Base-by-base conservation (phyloP, 1,140 invertebrate species). In the Polypedilum pembai region DNA sequence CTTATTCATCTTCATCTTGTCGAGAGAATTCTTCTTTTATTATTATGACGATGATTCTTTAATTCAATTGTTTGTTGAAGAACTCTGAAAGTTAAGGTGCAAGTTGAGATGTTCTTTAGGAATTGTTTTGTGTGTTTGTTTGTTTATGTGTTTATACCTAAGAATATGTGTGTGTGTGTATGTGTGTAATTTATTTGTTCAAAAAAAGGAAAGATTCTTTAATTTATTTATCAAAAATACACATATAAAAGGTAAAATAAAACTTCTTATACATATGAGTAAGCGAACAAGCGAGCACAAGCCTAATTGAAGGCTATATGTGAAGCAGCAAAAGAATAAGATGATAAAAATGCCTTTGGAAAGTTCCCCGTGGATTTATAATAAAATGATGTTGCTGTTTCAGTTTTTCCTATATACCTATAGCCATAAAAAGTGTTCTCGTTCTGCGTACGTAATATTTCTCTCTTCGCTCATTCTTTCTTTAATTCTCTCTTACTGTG, bases 291-390 rank as follows among this genome's bases (percentile, higher is more conserved):
- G 24, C 45, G 45, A 56, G 45, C 45, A 12, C 45, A 56, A 56
- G 45, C 45, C 45, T 56, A 56, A 56, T 56, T 56, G 45, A 56
- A 56, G 45, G 45, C 45, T 56, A 56, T n/a, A 56, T 56, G 45
- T 56, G 45, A 56, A 56, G 45, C 45, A 33, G 45, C 12, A n/a
- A 56, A n/a, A 56, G 45, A 56, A 56, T 56, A n/a, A 56, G 45
- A 56, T 56, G 45, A 56, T 56, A 56, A 56, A 56, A 56, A 56
- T 56, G 45, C 45, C 45, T 56, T 56, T 56, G n/a, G 45, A 56
- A 56, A 56, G 45, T 56, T 56, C 45, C 45, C 45, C n/a, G 45
- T 56, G 45, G 45, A 56, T 56, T 56, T 56, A 56, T 56, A 56
- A 56, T 56, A 56, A 56, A 56, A 56, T 56, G 45, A 56, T 56